Conservation (phyloP, 2,888 invertebrate species). For the Anarsia innoxiella region DNA sequence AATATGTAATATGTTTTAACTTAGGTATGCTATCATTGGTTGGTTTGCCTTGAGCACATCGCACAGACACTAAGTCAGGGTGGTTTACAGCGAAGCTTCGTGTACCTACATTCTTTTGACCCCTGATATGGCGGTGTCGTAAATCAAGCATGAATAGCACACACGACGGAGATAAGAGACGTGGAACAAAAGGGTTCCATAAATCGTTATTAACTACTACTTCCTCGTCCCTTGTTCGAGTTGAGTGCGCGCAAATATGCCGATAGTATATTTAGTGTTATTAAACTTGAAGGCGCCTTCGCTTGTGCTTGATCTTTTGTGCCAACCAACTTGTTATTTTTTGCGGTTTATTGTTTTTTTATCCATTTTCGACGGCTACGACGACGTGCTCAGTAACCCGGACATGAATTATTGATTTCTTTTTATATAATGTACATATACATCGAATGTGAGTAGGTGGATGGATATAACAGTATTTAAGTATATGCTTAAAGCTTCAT, state of each 20-base stretch:
- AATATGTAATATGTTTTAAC: too few relatives aligned
- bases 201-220: slow-evolving; percentile 68
- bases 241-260: slow-evolving; percentile 28
- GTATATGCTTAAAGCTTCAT: too few relatives aligned
- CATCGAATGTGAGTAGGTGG: too few relatives aligned
- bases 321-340: too few relatives aligned
- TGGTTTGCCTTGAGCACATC: too few relatives aligned
- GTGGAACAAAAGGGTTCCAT: slow-evolving; percentile 68
- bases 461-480: too few relatives aligned
- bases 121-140: slow-evolving; percentile 47
- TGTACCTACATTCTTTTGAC: slow-evolving; percentile 40
- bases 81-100: slow-evolving; percentile 32
- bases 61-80: slow-evolving; percentile 17
- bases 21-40: too few relatives aligned
- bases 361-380: too few relatives aligned
- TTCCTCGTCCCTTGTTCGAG: slow-evolving; percentile 50
- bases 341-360: too few relatives aligned
- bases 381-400: too few relatives aligned
- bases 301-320: neutral
- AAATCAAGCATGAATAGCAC: slow-evolving; percentile 68
- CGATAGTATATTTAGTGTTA: slow-evolving; percentile 12
- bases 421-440: too few relatives aligned
- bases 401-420: too few relatives aligned
- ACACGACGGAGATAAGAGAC: slow-evolving; percentile 59
- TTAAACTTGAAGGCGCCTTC: slow-evolving; percentile 7